phyloP scores from a whole-genome alignment of 2,888 invertebrate species.

The Tachina grossa region DNA sequence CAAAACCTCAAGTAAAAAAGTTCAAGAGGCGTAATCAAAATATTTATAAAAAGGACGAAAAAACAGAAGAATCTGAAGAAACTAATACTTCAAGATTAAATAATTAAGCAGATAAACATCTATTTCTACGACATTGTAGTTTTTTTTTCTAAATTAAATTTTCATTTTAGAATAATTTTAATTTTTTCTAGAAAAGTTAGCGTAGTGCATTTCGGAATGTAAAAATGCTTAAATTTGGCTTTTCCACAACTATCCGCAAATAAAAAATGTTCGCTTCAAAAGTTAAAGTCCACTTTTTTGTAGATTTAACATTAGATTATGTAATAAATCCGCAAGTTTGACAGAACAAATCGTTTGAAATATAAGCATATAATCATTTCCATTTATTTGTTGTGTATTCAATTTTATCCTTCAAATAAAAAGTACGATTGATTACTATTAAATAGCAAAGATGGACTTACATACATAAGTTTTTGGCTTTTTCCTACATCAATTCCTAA shows the following conservation, averaged over 20 bases:
- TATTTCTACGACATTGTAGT: background rate
- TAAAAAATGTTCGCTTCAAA: no score
- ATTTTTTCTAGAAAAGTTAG: no score
- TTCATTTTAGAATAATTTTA: no score
- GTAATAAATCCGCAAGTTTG: no score
- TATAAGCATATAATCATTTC: background rate
- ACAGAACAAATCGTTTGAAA: no score
- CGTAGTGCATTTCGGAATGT: no score
- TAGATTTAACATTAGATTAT: no score
- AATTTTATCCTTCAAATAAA: conserved; percentile 13
- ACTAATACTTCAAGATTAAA: background rate
- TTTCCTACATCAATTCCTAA: conserved; percentile 30
- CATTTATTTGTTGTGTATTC: conserved; percentile 36
- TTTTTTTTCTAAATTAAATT: background rate
- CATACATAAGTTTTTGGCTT: conserved; percentile 53
- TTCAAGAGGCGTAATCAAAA: conserved; percentile 81
- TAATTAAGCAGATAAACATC: background rate
- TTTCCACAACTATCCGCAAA: no score
- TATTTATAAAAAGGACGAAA: conserved; percentile 78
- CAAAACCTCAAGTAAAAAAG: conserved; percentile 78
- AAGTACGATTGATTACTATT: conserved; percentile 23
- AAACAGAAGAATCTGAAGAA: conserved; percentile 39
- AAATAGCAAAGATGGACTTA: conserved; percentile 46
- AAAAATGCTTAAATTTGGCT: no score
- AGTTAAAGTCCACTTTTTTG: no score